A percentile compares a stretch with the other conserved stretches of the same genome.
These are phyloP conservation scores for Gracilinanus agilis DNA, from an alignment of 2,113 vertebrate genomes.

Conservation along the genomic window DNA sequence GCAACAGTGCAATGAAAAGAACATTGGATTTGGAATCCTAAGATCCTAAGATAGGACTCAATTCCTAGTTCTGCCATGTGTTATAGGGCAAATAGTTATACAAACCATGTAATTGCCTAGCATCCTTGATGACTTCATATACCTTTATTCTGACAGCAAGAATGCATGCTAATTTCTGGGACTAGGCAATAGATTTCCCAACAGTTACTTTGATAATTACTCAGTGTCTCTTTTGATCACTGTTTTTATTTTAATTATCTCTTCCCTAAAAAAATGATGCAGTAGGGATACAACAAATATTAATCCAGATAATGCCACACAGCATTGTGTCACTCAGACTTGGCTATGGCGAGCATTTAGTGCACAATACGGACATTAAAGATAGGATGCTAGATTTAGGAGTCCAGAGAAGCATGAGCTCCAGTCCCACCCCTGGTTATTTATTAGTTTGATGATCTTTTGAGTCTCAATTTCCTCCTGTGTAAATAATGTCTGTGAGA, in stretches of 20 bases:
- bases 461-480: not conserved
- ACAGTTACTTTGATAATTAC: not conserved
- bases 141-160: not conserved
- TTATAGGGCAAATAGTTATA: not conserved
- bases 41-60: not conserved
- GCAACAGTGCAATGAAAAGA: not conserved
- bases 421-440: not conserved
- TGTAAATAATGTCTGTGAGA: not conserved
- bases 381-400: not conserved
- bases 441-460: not conserved
- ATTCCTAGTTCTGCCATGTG: not conserved
- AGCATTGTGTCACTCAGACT: not conserved
- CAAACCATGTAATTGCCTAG: not conserved
- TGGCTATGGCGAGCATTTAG: not conserved
- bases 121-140: not conserved
- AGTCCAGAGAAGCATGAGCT: not conserved
- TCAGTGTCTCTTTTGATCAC: not conserved
- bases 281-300: not conserved
- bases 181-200: not conserved
- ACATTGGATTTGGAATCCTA: not conserved
- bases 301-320: not conserved
- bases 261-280: not conserved
- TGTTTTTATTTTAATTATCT: not conserved
- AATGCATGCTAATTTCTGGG: not conserved
- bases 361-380: not conserved